Base-by-base conservation (phyloP, 2,888 invertebrate genomes). In the Acleris holmiana region DNA sequence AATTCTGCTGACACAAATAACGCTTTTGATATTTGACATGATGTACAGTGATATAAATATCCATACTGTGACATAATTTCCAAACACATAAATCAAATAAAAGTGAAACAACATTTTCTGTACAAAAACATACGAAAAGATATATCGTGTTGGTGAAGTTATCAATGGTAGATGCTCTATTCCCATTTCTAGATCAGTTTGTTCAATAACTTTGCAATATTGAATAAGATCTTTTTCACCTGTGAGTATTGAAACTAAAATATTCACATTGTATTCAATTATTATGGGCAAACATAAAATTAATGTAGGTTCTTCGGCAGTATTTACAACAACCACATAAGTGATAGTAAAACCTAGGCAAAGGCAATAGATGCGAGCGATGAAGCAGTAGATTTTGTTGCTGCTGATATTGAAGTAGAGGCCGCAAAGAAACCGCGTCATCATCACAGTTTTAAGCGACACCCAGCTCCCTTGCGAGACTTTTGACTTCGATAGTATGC, bases 361-460 rank as follows among this genome's bases (percentile, higher is more conserved):
- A 15, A 25, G n/a, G 49, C 49, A 49, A 23, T 49, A 49, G 25
- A 49, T 15, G 25, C 49, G 25, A n/a, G 49, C 49, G 49, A 49
- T 13, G 13, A 49, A 2, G 23, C 23, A 15, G 1, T n/a, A 4
- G 2, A 3, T 4, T 2, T 15, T 23, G 15, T 23, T 21, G 49
- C 15, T 10, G 49, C 25, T 25, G 23, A 49, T 13, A n/a, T 21
- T n/a, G 6, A 15, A 49, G 23, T 49, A 49, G 49, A 49, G n/a
- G 23, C 49, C 49, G 23, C 21, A 25, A n/a, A 49, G 25, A 25
- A 49, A 1, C 23, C 49, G 49, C 23, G 23, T 23, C 3, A 21
- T 21, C 49, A 51, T 3, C 51, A 51, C 18, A 8, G 29, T 21
- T 13, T 23, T 21, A 13, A 25, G 23, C 21, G 49, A 15, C 15